These are phyloP conservation scores for Homarus gammarus DNA, from an alignment of 2,888 invertebrate genomes.

Conservation along the genomic window DNA sequence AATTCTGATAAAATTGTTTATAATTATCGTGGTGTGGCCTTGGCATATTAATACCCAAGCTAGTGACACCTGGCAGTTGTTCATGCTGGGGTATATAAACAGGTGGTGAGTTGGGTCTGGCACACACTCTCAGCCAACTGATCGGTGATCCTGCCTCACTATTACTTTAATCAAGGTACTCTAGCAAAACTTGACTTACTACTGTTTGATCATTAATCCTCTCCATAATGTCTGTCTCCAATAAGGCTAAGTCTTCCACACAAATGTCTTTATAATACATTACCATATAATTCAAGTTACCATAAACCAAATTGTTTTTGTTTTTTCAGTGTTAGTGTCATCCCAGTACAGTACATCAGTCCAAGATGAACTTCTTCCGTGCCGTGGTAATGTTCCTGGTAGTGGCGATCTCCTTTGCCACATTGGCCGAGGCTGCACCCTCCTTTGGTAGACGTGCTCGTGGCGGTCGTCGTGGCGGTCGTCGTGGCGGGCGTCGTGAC, in stretches of 20 bases:
- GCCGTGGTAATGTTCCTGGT: conserved; percentile 22
- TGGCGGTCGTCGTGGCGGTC: background rate
- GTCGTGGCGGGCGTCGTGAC: background rate
- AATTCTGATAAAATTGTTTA: no score
- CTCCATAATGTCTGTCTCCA: background rate
- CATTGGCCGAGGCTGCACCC: conserved; percentile 14
- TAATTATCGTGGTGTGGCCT: background rate
- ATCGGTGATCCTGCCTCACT: conserved; percentile 5
- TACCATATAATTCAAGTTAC: no score
- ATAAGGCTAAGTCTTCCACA: background rate
- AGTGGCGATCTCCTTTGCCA: conserved; percentile 21
- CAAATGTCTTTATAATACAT: background rate
- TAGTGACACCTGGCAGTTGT: background rate
- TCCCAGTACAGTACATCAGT: background rate
- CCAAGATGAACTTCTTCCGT: conserved; percentile 51
- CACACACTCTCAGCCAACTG: background rate
- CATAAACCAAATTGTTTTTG: background rate
- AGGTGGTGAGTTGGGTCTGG: background rate
- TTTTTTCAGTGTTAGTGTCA: background rate
- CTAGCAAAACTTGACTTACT: background rate
- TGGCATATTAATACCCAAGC: background rate
- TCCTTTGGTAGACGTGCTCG: background rate
- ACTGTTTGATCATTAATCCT: background rate
- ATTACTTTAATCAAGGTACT: background rate
- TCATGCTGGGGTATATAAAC: background rate